Percentiles rank a stretch among this genome's conserved stretches.
These are phyloP conservation scores for Regulus satrapa DNA, from an alignment of 2,113 vertebrate genomes.

Conservation along the genomic window DNA sequence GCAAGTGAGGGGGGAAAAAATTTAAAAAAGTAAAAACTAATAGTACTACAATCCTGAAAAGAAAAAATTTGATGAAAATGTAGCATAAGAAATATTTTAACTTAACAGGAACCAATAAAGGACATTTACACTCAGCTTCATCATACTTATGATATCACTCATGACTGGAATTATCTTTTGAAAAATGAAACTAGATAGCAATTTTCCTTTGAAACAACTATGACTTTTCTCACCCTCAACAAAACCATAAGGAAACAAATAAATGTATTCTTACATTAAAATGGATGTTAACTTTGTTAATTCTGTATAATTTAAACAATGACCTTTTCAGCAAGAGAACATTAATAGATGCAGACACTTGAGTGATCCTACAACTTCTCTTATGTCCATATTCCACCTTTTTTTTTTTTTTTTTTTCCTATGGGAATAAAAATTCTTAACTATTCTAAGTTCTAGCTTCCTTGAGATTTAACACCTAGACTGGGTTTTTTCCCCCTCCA, in stretches of 20 bases:
- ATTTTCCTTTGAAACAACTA: neutral
- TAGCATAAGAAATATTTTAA: neutral
- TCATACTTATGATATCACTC: neutral
- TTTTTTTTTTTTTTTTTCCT: neutral
- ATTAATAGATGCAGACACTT: neutral
- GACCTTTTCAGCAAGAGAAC: neutral
- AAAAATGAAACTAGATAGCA: neutral
- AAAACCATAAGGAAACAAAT: neutral
- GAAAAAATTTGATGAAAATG: neutral
- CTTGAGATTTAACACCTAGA: neutral
- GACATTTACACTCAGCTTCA: neutral
- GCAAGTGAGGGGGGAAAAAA: neutral
- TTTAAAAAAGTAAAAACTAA: neutral
- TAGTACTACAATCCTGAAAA: neutral
- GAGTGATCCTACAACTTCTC: neutral
- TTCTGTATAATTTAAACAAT: neutral
- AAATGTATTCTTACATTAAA: neutral
- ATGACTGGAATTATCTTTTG: neutral
- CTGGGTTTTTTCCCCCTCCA: neutral
- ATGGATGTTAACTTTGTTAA: neutral
- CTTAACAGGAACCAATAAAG: neutral
- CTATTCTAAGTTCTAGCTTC: neutral
- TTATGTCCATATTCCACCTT: neutral
- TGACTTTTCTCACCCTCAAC: neutral
- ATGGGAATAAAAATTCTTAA: neutral